Conservation (phyloP, 2,797 vertebrate species). For the Micropoecilia bifurca region DNA sequence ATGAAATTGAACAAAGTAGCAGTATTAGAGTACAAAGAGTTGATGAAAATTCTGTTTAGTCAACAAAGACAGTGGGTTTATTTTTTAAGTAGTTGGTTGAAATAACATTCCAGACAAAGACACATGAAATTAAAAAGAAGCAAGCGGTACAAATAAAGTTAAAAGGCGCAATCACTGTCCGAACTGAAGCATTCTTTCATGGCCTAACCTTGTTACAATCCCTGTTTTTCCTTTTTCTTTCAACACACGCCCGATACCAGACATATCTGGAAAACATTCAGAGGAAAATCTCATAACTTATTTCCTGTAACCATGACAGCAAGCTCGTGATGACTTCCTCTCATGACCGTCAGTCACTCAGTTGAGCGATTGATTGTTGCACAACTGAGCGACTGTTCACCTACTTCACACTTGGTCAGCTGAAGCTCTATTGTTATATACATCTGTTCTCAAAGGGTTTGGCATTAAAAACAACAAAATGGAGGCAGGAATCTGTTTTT, state of each 20-base stretch:
- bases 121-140: background rate
- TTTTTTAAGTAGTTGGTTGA: background rate
- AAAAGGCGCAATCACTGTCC: background rate
- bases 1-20: background rate
- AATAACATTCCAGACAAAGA: background rate
- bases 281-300: too few relatives aligned
- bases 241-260: background rate
- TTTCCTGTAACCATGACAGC: background rate
- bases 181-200: background rate
- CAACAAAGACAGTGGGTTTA: background rate
- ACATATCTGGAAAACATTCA: background rate
- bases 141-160: background rate
- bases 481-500: background rate
- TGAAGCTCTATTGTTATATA: background rate
- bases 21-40: background rate
- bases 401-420: background rate
- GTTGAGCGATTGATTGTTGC: too few relatives aligned
- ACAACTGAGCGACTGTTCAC: too few relatives aligned
- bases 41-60: background rate
- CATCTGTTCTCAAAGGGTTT: too few relatives aligned
- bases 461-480: background rate
- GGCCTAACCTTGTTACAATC: background rate
- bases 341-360: background rate
- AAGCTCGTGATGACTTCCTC: background rate
- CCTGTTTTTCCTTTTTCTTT: background rate